Conservation (phyloP, 1,140 invertebrate species). For the Caenorhabditis inopinata region DNA sequence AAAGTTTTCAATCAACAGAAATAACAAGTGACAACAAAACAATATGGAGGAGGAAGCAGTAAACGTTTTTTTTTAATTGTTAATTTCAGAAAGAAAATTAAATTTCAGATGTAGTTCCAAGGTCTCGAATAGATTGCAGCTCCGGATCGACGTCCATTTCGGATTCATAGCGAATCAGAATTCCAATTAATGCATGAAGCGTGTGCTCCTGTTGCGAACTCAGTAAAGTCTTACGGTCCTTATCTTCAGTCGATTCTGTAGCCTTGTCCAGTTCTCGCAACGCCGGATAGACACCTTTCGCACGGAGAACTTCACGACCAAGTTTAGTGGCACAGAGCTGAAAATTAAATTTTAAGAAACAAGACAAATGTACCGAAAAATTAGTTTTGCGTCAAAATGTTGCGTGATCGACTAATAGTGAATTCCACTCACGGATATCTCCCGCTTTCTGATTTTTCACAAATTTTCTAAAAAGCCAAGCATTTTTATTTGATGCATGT, state of each 20-base stretch:
- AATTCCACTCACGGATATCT: too few species aligned
- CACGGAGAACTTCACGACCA: slow-evolving; percentile 44
- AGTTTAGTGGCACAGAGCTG: slow-evolving; percentile 49
- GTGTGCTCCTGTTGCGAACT: slow-evolving; percentile 44
- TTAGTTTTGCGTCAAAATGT: too few species aligned
- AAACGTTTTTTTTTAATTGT: not conserved
- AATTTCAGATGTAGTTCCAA: too few species aligned
- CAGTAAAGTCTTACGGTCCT: not conserved
- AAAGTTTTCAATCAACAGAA: not conserved
- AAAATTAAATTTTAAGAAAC: too few species aligned
- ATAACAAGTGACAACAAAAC: slow-evolving; percentile 5
- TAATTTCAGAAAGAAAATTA: too few species aligned
- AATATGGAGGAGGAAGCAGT: not conserved
- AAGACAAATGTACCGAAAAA: too few species aligned
- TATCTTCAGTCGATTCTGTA: not conserved
- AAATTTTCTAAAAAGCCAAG: too few species aligned
- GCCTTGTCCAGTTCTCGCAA: slow-evolving; percentile 48
- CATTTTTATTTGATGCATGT: too few species aligned
- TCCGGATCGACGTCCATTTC: slow-evolving; percentile 49
- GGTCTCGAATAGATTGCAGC: slow-evolving; percentile 35
- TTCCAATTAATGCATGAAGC: slow-evolving; percentile 48
- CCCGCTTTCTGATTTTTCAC: too few species aligned
- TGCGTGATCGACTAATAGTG: too few species aligned
- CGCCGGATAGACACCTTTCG: slow-evolving; percentile 46
- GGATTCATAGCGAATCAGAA: slow-evolving; percentile 51